Evolutionary conservation across 1,140 invertebrate genomes (phyloP).

Genomic region (Oncopodura yosiiana): DNA sequence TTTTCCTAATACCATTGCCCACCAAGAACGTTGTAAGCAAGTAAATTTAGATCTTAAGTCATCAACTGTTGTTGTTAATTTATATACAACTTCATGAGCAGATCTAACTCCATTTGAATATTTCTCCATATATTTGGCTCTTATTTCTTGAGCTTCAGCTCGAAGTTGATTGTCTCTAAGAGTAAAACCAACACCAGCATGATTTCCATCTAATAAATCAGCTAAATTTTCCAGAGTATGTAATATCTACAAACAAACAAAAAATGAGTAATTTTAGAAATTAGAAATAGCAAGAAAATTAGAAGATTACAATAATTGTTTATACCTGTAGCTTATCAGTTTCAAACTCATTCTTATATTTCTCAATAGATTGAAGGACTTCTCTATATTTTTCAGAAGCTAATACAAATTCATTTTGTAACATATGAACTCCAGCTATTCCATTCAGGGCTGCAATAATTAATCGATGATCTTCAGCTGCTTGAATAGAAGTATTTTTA

Average conservation of each 20-base stretch:
- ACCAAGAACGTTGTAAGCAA: slow-evolving; percentile 37
- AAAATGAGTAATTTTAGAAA: not conserved
- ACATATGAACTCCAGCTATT: slow-evolving; percentile 53
- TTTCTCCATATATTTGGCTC: slow-evolving; percentile 53
- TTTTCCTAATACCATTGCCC: slow-evolving; percentile 38
- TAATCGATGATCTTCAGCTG: slow-evolving; percentile 54
- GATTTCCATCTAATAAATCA: slow-evolving; percentile 43
- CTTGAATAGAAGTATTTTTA: slow-evolving; percentile 52
- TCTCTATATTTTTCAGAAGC: slow-evolving; percentile 53
- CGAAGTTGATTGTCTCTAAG: slow-evolving; percentile 46
- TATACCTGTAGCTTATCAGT: slow-evolving; percentile 49
- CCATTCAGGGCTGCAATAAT: slow-evolving; percentile 57
- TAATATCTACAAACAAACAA: slow-evolving; percentile 44
- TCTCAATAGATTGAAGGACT: slow-evolving; percentile 47
- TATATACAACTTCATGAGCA: slow-evolving; percentile 24
- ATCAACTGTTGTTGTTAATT: slow-evolving; percentile 36
- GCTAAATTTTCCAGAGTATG: slow-evolving; percentile 60
- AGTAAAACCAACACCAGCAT: slow-evolving; percentile 42
- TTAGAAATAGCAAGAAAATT: slow-evolving; percentile 1
- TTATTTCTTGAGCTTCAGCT: slow-evolving; percentile 46
- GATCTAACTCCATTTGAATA: slow-evolving; percentile 36
- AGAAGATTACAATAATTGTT: not conserved
- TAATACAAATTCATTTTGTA: slow-evolving; percentile 45
- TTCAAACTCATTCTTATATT: slow-evolving; percentile 46
- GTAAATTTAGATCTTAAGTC: slow-evolving; percentile 28